These are phyloP conservation scores for Stenurella melanura DNA, from an alignment of 2,888 invertebrate genomes.

Conservation along the genomic window DNA sequence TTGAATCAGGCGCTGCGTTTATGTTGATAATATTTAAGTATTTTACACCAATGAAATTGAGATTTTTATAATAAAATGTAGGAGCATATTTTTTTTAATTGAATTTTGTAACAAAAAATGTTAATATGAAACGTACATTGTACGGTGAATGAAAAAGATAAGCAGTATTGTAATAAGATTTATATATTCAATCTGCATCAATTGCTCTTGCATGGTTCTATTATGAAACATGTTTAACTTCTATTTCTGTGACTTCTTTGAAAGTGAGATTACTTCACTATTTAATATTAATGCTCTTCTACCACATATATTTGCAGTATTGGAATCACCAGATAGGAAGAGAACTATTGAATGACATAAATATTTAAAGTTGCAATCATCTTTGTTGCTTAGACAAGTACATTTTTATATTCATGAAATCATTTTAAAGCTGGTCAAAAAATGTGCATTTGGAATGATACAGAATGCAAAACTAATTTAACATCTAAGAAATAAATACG, in stretches of 20 bases:
- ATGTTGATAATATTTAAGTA: too few relatives aligned
- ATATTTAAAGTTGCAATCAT: background rate
- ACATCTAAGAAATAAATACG: background rate
- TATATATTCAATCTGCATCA: slow-evolving; percentile 22
- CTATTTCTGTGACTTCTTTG: slow-evolving; percentile 15
- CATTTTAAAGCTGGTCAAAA: background rate
- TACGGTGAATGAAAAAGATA: slow-evolving; percentile 9
- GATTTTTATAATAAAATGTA: background rate
- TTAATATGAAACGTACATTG: background rate
- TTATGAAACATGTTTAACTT: slow-evolving; percentile 2
- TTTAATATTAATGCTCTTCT: slow-evolving; percentile 16
- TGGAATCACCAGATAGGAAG: background rate
- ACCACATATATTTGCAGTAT: background rate
- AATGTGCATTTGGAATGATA: slow-evolving; percentile 4
- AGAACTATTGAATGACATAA: background rate
- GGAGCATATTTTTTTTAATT: background rate
- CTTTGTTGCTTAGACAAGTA: background rate
- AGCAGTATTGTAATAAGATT: slow-evolving; percentile 17
- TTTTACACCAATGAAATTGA: too few relatives aligned
- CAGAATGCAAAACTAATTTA: slow-evolving; percentile 2
- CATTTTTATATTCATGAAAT: slow-evolving; percentile 7
- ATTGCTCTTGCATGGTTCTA: slow-evolving; percentile 8
- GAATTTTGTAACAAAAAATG: background rate
- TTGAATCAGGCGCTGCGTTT: too few relatives aligned
- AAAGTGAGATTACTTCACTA: slow-evolving; percentile 20